Conservation (phyloP, 1,140 invertebrate species). For the Halyomorpha halys region DNA sequence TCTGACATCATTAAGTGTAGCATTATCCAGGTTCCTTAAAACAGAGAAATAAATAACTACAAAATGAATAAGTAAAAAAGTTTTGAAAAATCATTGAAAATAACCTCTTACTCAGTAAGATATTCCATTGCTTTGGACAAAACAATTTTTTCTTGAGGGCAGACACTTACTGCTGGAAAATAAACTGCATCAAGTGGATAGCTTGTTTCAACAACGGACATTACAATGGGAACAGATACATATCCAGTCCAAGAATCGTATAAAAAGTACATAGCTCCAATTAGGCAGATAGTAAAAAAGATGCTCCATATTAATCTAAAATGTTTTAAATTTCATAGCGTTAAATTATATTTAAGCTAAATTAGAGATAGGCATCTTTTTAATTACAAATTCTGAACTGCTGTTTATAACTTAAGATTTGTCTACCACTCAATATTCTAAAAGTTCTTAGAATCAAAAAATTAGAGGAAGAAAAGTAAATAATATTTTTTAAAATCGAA, state of each 20-base stretch:
- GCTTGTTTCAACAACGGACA: conserved; percentile 32
- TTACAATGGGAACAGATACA: conserved; percentile 29
- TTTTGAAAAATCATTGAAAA: background rate
- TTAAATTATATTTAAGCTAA: too few species aligned
- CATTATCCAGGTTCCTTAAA: background rate
- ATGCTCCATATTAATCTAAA: conserved; percentile 23
- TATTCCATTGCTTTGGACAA: conserved; percentile 28
- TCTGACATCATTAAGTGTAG: background rate
- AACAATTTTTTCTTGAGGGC: conserved; percentile 32
- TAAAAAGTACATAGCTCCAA: conserved; percentile 28
- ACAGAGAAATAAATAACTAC: conserved; percentile 7
- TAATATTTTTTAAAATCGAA: background rate
- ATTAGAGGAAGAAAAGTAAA: background rate
- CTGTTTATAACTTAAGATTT: too few species aligned
- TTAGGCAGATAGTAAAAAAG: conserved; percentile 28
- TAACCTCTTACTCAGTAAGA: conserved; percentile 27
- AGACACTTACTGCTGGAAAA: conserved; percentile 34
- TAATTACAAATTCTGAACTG: too few species aligned
- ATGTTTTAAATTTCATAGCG: background rate
- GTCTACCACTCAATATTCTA: too few species aligned
- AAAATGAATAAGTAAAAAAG: background rate
- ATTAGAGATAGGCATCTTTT: too few species aligned
- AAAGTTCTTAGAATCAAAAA: background rate
- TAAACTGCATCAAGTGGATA: conserved; percentile 32
- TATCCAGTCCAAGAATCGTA: conserved; percentile 30